A percentile compares a stretch with the other conserved stretches of the same genome.
Conservation (phyloP, 2,797 vertebrate species). For the Menidia menidia region DNA sequence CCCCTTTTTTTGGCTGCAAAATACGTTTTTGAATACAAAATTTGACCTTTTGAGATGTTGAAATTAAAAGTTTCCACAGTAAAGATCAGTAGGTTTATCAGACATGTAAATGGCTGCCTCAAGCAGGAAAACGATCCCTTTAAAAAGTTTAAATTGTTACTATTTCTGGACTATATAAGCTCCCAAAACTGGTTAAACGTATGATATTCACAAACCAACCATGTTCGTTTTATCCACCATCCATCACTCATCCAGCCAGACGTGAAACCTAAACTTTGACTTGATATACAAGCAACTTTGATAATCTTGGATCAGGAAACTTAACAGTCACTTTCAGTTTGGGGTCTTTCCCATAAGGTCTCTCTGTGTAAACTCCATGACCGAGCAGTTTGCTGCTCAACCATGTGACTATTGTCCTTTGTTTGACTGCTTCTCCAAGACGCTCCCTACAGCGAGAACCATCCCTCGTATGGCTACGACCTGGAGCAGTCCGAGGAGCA, state of each 20-base stretch:
- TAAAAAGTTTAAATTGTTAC: background rate
- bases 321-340: background rate
- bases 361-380: conserved; percentile 17
- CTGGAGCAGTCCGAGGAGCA: conserved; percentile 87
- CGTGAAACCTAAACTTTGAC: background rate
- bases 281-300: background rate
- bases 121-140: background rate
- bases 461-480: conserved; percentile 85
- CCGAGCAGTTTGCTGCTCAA: conserved; percentile 33
- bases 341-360: conserved; percentile 6
- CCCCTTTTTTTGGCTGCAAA: no score
- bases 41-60: no score
- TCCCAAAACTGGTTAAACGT: background rate
- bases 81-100: no score
- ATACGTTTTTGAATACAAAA: no score
- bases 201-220: background rate
- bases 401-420: conserved; percentile 57
- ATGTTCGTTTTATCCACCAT: background rate
- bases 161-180: no score
- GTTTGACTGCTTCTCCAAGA: conserved; percentile 79
- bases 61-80: background rate
- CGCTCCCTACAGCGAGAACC: conserved; percentile 83
- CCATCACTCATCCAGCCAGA: background rate
- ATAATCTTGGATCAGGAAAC: background rate
- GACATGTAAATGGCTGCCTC: background rate